phyloP scores from a whole-genome alignment of 2,797 vertebrate genomes.

The Apogon hyalosoma region DNA sequence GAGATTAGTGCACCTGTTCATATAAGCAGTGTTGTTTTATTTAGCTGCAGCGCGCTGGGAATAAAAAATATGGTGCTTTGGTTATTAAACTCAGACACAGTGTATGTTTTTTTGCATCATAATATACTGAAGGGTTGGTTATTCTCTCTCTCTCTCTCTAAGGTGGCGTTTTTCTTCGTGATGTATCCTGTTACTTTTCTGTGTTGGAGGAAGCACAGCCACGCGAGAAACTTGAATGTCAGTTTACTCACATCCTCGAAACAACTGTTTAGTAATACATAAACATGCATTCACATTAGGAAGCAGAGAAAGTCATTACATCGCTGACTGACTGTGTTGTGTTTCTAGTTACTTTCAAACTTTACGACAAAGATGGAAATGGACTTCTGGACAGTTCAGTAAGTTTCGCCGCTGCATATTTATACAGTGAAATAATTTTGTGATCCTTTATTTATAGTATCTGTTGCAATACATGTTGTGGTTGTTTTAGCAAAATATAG shows the following conservation, averaged over 20 bases:
- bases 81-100: no score
- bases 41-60: no score
- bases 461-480: no score
- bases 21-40: constrained; percentile 2
- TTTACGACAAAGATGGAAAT: constrained; percentile 92
- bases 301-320: background rate
- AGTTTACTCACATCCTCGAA: constrained; percentile 55
- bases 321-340: constrained; percentile 39
- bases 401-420: constrained; percentile 63
- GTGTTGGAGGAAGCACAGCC: constrained; percentile 92
- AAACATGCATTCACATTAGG: background rate
- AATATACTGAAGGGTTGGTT: constrained; percentile 8
- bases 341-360: constrained; percentile 89
- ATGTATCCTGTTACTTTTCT: constrained; percentile 93
- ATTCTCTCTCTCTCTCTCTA: constrained; percentile 23
- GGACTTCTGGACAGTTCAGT: constrained; percentile 91
- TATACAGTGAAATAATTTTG: no score
- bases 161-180: constrained; percentile 86
- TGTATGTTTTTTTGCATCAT: background rate
- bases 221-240: constrained; percentile 92
- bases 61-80: no score
- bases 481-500: no score
- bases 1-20: constrained; percentile 38
- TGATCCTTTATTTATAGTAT: no score
- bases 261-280: no score